Conservation (phyloP, 2,113 vertebrate species). For the Nothobranchius furzeri region DNA sequence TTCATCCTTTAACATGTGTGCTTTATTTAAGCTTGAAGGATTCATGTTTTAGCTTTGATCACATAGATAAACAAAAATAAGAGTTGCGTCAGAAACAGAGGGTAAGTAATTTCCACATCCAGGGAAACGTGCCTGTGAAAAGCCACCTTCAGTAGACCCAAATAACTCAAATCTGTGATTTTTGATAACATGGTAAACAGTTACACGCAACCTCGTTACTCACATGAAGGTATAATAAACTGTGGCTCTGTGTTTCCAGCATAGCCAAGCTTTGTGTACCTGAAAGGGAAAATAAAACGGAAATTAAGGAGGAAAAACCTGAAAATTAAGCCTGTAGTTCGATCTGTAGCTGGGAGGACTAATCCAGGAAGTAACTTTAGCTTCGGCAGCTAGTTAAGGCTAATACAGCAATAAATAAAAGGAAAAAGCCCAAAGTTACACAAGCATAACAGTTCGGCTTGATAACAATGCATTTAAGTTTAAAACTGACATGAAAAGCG, state of each 20-base stretch:
- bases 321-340: no score
- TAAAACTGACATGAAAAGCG: fast-evolving
- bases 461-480: fast-evolving
- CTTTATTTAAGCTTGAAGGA: no score
- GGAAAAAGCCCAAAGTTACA: background rate
- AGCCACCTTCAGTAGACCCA: no score
- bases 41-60: no score
- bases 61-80: no score
- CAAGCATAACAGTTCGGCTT: fast-evolving
- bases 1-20: no score
- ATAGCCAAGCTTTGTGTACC: constrained; percentile 98
- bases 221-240: constrained; percentile 98
- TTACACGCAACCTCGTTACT: constrained; percentile 65
- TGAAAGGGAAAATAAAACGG: constrained; percentile 54
- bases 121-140: no score
- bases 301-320: no score
- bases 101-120: no score
- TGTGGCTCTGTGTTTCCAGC: constrained; percentile 98
- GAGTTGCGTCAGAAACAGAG: no score
- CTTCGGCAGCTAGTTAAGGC: constrained; percentile 20
- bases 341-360: background rate
- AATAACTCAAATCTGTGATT: no score
- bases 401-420: background rate
- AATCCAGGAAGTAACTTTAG: constrained; percentile 68
- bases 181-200: no score